Base-by-base conservation (phyloP, 2,888 invertebrate species). In the Hirtodrosophila duncani region DNA sequence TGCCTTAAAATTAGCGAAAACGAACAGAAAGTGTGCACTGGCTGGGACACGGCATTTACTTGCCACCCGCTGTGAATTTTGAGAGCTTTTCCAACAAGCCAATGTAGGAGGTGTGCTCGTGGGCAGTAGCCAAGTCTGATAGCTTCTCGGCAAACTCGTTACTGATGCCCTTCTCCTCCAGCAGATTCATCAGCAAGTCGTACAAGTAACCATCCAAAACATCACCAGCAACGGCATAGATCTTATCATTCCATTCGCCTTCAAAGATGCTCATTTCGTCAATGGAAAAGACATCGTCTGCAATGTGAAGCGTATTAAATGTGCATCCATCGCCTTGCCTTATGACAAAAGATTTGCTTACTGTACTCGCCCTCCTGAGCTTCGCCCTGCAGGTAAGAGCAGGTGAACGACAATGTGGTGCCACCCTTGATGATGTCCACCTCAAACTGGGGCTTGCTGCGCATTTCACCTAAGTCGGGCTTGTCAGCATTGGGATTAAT, bases 171-270 rank as follows among this genome's bases (percentile, higher is more conserved):
- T 99, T 95, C 85, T 99, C 99, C 86, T 98, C 98, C 49, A 99
- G 89, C 67, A 97, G 90, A 84, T 98, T 97, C 93, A 99, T 94
- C 65, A 99, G 88, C 34, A 97, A 89, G 85, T 98, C 98, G 83
- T 98, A 98, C 42, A 98, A 88, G 83, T 96, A 96, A 77, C 96
- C 97, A 88, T 99, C 99, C 43, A 99, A 91, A 53, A 98, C 95
- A 84, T 97, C 97, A 33, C 98, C 98, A 49, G 95, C 94, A 4
- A 98, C 96, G 2, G 95, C 92, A 78, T 96, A 96, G 7, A 93
- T 91, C 80, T 94, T 94, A 61, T 97, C 95, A 53, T 92, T 92
- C 91, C 93, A 94, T 74, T 96, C 94, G 10, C 96, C 96, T 65
- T 94, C 91, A 85, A 92, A 96, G 55, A 98, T 89, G 3, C 96